Percentiles rank a stretch among this genome's conserved stretches.
phyloP scores from a whole-genome alignment of 2,888 invertebrate genomes.

The Drosophila mulleri region DNA sequence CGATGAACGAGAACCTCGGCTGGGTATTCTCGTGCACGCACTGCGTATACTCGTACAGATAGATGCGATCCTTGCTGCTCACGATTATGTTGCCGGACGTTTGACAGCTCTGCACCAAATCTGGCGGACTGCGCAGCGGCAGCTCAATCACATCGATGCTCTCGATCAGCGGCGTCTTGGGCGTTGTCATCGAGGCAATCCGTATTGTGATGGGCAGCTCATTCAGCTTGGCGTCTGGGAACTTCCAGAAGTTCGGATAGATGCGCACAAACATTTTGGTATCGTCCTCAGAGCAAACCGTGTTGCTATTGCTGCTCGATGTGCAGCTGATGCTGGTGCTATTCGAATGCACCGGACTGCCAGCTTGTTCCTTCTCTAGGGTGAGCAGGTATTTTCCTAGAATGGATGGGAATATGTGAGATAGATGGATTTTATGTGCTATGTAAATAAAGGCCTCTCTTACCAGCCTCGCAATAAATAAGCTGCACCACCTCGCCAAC shows the following conservation, averaged over 20 bases:
- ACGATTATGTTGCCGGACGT: constrained; percentile 83
- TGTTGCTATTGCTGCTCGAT: constrained; percentile 83
- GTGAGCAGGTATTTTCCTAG: constrained; percentile 82
- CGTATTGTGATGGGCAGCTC: constrained; percentile 86
- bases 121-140: constrained; percentile 87
- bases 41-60: constrained; percentile 87
- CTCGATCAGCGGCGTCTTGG: constrained; percentile 88
- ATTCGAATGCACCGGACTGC: constrained; percentile 81
- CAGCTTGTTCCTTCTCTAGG: constrained; percentile 82
- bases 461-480: constrained; percentile 89
- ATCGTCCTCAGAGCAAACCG: constrained; percentile 83
- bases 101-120: constrained; percentile 88
- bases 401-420: no score
- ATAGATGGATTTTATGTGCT: neutral
- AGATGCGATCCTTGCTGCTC: constrained; percentile 83
- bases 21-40: constrained; percentile 89
- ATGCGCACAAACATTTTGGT: constrained; percentile 87
- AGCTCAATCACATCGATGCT: constrained; percentile 91
- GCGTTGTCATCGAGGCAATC: constrained; percentile 91
- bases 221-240: constrained; percentile 80
- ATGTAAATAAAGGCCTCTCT: constrained; percentile 19
- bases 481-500: constrained; percentile 90
- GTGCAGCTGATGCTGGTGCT: constrained; percentile 82
- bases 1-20: constrained; percentile 87
- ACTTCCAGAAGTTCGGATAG: constrained; percentile 89